Percentiles rank a stretch among this genome's conserved stretches.
Conservation (phyloP, 2,113 vertebrate genomes). For the Zapornia atra region DNA sequence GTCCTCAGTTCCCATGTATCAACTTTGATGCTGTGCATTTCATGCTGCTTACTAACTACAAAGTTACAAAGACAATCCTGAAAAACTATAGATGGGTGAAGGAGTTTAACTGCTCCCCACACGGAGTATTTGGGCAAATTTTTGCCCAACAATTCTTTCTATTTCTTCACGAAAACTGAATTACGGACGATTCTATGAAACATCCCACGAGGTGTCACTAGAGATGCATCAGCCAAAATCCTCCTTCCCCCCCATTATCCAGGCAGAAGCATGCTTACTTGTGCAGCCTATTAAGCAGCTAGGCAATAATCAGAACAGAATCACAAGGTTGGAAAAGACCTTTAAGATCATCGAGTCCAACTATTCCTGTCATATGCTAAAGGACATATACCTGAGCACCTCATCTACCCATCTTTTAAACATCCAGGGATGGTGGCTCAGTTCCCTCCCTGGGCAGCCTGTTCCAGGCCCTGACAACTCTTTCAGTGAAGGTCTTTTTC, state of each 20-base stretch:
- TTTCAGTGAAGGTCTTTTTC: too few relatives aligned
- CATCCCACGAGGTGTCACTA: conserved; percentile 49
- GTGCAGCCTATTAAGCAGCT: background rate
- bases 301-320: background rate
- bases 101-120: background rate
- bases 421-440: too few relatives aligned
- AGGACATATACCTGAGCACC: too few relatives aligned
- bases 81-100: background rate
- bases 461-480: too few relatives aligned
- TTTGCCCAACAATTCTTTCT: background rate
- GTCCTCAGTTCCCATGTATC: background rate
- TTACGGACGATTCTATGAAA: background rate
- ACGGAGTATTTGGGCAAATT: background rate
- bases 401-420: too few relatives aligned
- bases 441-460: too few relatives aligned
- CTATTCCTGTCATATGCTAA: too few relatives aligned
- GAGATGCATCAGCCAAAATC: background rate
- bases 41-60: background rate
- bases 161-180: background rate
- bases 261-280: background rate
- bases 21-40: background rate
- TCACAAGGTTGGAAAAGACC: too few relatives aligned
- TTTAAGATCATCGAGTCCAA: too few relatives aligned
- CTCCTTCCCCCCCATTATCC: background rate
- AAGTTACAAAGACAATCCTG: background rate